These are phyloP conservation scores for Anhinga rufa DNA, from an alignment of 2,113 vertebrate species.

Conservation along the genomic window DNA sequence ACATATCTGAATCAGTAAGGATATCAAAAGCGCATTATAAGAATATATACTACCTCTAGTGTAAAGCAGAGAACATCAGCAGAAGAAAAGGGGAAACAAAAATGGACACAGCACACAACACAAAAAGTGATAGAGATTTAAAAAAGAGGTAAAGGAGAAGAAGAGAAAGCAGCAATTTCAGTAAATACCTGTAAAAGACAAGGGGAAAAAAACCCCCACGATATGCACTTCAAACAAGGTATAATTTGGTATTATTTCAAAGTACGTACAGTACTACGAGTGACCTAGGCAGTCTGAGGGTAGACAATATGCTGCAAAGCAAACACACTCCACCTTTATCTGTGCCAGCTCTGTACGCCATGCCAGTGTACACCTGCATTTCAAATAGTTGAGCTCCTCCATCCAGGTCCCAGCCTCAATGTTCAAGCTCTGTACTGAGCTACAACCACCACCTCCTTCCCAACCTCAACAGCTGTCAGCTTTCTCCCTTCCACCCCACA, in stretches of 20 bases:
- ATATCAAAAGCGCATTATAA: neutral
- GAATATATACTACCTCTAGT: neutral
- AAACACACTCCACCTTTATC: neutral
- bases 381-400: neutral
- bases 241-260: neutral
- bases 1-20: neutral
- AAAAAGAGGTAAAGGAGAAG: neutral
- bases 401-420: neutral
- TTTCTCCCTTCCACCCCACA: neutral
- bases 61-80: neutral
- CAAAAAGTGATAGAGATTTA: neutral
- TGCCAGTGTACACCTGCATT: neutral
- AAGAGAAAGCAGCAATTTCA: neutral
- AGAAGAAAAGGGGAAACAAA: neutral
- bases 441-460: neutral
- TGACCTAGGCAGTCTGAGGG: neutral
- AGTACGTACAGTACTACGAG: neutral
- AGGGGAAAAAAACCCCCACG: rapidly evolving
- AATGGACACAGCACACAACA: neutral
- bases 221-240: neutral
- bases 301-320: neutral
- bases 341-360: rapidly evolving
- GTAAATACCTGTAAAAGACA: neutral
- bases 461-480: neutral
- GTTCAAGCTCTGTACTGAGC: neutral